A percentile compares a stretch with the other conserved stretches of the same genome.
Conservation (phyloP, 1,140 invertebrate species). For the Wiebesia pumilae region DNA sequence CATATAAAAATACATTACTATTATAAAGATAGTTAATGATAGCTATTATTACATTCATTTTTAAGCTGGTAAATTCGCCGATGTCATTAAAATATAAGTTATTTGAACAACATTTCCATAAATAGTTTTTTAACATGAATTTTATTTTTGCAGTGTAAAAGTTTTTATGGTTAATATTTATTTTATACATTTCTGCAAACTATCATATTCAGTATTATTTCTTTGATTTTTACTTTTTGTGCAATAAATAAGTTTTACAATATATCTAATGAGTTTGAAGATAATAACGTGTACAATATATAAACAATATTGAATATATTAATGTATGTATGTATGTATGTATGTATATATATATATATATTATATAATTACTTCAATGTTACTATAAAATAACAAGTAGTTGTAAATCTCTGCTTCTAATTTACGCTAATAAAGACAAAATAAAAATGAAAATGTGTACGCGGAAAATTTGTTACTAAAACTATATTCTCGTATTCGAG, state of each 20-base stretch:
- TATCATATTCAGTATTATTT: too few species aligned
- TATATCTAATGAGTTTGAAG: too few species aligned
- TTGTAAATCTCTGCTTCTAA: slow-evolving; percentile 28
- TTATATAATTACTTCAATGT: too few species aligned
- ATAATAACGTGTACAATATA: too few species aligned
- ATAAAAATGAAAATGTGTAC: slow-evolving; percentile 5
- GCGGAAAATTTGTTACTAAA: slow-evolving; percentile 15
- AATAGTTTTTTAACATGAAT: not conserved
- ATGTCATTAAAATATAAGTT: not conserved
- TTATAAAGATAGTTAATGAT: not conserved
- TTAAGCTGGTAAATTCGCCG: slow-evolving; percentile 6
- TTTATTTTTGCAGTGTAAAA: slow-evolving; percentile 1
- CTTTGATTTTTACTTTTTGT: too few species aligned
- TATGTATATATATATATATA: too few species aligned
- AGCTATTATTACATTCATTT: slow-evolving; percentile 6
- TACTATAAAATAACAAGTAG: not conserved
- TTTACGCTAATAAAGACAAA: not conserved
- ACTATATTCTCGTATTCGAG: slow-evolving; percentile 36
- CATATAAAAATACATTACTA: slow-evolving; percentile 7
- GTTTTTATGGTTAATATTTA: not conserved
- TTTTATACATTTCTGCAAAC: too few species aligned
- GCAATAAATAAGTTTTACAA: too few species aligned
- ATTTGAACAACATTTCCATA: not conserved
- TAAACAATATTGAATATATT: too few species aligned
- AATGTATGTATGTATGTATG: too few species aligned